Evolutionary conservation across 1,140 invertebrate species (phyloP).

Genomic region (Reticulitermes speratus): DNA sequence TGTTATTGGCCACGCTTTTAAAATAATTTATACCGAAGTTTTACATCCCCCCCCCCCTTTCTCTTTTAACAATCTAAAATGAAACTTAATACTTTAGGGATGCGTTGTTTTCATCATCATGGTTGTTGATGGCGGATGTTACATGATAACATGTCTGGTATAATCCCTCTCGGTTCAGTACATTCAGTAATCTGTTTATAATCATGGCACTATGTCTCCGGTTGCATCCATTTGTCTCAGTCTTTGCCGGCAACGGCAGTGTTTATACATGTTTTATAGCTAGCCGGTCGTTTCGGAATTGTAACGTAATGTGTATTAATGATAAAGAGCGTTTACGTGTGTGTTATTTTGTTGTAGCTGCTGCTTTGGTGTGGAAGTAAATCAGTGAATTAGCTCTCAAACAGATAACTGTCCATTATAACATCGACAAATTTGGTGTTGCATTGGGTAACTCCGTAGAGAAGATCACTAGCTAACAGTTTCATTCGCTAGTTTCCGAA

Average conservation of each 20-base stretch:
- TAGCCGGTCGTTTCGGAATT: not conserved
- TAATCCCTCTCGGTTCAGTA: not conserved
- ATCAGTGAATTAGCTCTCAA: no score
- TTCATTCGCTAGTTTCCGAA: no score
- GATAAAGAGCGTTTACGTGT: not conserved
- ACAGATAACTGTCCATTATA: no score
- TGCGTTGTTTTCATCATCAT: not conserved
- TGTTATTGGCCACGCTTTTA: not conserved
- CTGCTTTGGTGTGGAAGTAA: no score
- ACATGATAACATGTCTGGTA: constrained; percentile 7
- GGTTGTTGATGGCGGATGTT: not conserved
- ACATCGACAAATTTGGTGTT: no score
- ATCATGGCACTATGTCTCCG: not conserved
- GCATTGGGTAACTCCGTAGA: no score
- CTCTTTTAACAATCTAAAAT: not conserved
- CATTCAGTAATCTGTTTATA: constrained; percentile 12
- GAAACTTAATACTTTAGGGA: constrained; percentile 6
- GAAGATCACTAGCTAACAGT: no score
- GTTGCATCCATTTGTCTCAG: constrained; percentile 3
- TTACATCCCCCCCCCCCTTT: not conserved
- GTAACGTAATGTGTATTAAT: not conserved
- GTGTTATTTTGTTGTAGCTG: no score
- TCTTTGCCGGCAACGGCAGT: not conserved
- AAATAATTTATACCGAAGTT: constrained; percentile 5
- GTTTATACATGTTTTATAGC: not conserved